Conservation (phyloP, 2,113 vertebrate genomes). For the Anhinga rufa region DNA sequence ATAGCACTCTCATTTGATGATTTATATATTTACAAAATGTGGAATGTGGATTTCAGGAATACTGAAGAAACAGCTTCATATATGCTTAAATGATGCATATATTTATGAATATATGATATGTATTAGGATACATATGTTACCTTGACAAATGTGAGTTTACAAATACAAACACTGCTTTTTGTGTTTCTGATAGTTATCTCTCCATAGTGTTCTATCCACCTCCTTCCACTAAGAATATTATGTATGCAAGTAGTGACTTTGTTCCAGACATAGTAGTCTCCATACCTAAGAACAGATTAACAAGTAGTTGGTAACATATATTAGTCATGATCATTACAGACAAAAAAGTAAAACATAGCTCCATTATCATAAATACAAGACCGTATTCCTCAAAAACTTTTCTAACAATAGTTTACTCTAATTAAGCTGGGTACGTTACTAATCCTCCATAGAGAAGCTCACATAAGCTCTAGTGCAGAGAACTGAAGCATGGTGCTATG, state of each 20-base stretch:
- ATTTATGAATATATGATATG: neutral
- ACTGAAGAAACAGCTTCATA: neutral
- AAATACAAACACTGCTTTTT: conserved; percentile 90
- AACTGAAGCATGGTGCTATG: neutral
- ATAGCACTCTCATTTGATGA: neutral
- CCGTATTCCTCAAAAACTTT: neutral
- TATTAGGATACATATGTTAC: conserved; percentile 61
- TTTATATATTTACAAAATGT: neutral
- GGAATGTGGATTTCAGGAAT: neutral
- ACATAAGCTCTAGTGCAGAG: neutral
- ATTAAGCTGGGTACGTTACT: neutral
- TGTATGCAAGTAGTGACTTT: conserved; percentile 99
- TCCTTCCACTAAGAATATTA: conserved; percentile 95
- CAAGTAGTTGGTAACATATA: neutral
- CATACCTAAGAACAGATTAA: conserved; percentile 80
- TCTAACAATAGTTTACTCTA: neutral
- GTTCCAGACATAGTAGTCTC: conserved; percentile 98
- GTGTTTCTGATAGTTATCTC: conserved; percentile 96
- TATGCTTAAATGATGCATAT: neutral
- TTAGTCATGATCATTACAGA: neutral
- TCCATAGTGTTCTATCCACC: conserved; percentile 98
- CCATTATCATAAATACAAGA: neutral
- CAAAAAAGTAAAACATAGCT: neutral
- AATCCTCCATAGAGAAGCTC: neutral
- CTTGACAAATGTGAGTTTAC: conserved; percentile 98